Percentiles rank a stretch among this genome's conserved stretches.
These are phyloP conservation scores for Fulica atra DNA, from an alignment of 2,113 vertebrate species.

Conservation along the genomic window DNA sequence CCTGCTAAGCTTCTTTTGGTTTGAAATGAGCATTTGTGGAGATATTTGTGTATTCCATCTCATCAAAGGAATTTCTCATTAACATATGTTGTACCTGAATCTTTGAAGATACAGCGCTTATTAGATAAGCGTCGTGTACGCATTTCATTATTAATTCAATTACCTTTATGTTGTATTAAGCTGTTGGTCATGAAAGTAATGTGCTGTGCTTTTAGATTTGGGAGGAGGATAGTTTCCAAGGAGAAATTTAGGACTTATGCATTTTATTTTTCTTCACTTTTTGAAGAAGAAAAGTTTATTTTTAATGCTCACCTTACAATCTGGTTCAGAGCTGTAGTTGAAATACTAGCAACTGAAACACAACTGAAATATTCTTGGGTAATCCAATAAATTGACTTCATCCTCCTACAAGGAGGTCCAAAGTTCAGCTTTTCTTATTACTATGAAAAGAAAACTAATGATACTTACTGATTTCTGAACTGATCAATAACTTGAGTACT, in stretches of 20 bases:
- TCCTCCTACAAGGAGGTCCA: background rate
- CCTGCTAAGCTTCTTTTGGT: background rate
- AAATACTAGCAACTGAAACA: background rate
- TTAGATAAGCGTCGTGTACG: background rate
- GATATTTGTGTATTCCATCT: background rate
- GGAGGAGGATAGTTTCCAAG: background rate
- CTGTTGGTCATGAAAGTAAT: background rate
- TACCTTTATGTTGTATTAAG: background rate
- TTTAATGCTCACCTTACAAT: background rate
- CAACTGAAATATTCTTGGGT: background rate
- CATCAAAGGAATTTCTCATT: background rate
- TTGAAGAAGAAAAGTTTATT: background rate
- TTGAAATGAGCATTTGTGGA: background rate
- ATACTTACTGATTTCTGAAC: background rate
- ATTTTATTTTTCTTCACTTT: background rate
- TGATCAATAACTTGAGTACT: background rate
- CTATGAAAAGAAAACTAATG: background rate
- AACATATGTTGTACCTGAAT: background rate
- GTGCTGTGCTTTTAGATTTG: background rate
- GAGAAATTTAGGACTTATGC: background rate
- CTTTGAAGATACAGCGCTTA: slow-evolving; percentile 14
- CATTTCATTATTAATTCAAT: background rate
- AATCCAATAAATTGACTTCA: background rate
- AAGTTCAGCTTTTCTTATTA: background rate
- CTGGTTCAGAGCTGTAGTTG: background rate